Evolutionary conservation across 2,113 vertebrate genomes (phyloP).

Genomic region (Xyrauchen texanus): DNA sequence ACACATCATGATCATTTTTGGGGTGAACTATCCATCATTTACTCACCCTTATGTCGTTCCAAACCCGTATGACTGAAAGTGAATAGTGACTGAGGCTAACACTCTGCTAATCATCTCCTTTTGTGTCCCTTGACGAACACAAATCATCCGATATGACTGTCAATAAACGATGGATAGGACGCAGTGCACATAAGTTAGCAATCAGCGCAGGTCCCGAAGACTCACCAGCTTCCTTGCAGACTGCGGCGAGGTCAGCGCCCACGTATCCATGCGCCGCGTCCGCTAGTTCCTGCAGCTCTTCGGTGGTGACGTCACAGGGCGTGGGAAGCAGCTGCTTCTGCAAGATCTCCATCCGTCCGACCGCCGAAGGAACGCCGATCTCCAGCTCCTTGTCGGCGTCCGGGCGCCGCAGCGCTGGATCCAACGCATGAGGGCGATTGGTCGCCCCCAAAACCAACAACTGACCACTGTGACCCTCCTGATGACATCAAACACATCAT

Average conservation of each 20-base stretch:
- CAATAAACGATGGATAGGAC: too few species aligned
- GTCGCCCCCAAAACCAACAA: slow-evolving; percentile 92
- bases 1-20: too few species aligned
- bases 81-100: too few species aligned
- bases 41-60: too few species aligned
- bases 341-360: slow-evolving; percentile 86
- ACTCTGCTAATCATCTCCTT: too few species aligned
- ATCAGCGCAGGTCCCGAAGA: background rate
- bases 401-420: slow-evolving; percentile 89
- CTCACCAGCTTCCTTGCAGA: slow-evolving; percentile 95
- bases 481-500: background rate
- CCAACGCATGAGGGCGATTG: slow-evolving; percentile 89
- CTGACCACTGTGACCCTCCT: slow-evolving; percentile 89
- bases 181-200: too few species aligned
- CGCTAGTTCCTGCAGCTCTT: slow-evolving; percentile 79
- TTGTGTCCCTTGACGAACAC: too few species aligned
- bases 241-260: slow-evolving; percentile 88
- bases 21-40: too few species aligned
- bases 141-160: too few species aligned
- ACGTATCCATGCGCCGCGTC: slow-evolving; percentile 88
- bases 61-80: too few species aligned
- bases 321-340: slow-evolving; percentile 79
- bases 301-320: slow-evolving; percentile 72
- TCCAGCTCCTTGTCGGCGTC: slow-evolving; percentile 93
- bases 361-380: slow-evolving; percentile 86